phyloP scores from a whole-genome alignment of 2,113 vertebrate genomes.

The cat (Felis catus) region F.catus_Fca126_mat1.0 CM031411.1:121464501-121465000 shows the following conservation, averaged over 20 bases:
- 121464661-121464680: too few relatives aligned
- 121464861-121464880: not conserved
- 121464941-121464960: not conserved
- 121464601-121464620: too few relatives aligned
- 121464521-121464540: not conserved
- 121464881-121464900: not conserved
- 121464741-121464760: not conserved
- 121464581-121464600: too few relatives aligned
- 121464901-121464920: not conserved
- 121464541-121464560: too few relatives aligned
- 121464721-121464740: not conserved
- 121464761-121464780: not conserved
- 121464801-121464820: not conserved
- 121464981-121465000: not conserved
- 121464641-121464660: too few relatives aligned
- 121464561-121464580: too few relatives aligned
- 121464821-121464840: not conserved
- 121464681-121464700: too few relatives aligned
- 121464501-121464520: not conserved
- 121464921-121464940: not conserved
- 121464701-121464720: too few relatives aligned
- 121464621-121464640: too few relatives aligned
- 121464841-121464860: not conserved
- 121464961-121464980: not conserved
- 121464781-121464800: not conserved